phyloP scores from a whole-genome alignment of 53 echinoderm and acorn worm species.

The Mesocentrotus franciscanus region DNA sequence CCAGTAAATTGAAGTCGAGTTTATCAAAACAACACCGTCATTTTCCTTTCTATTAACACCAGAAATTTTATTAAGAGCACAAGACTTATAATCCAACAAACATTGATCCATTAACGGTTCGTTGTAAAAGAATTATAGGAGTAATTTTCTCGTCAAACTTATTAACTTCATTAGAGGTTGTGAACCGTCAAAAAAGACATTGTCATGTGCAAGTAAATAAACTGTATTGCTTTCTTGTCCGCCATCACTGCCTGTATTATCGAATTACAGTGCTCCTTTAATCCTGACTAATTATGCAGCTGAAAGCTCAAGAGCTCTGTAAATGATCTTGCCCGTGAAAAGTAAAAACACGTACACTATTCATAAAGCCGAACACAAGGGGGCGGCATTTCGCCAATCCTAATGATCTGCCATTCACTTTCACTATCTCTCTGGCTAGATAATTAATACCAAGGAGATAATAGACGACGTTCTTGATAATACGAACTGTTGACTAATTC shows the following conservation, averaged over 20 bases:
- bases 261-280: background rate
- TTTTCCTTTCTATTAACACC: slow-evolving; percentile 39
- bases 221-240: background rate
- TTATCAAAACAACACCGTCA: slow-evolving; percentile 48
- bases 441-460: no score
- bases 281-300: background rate
- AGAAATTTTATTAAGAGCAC: slow-evolving; percentile 37
- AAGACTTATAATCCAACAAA: background rate
- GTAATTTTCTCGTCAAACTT: background rate
- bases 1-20: background rate
- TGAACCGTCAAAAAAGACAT: background rate
- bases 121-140: background rate
- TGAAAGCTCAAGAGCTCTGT: background rate
- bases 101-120: background rate
- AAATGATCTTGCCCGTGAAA: background rate
- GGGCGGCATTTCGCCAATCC: slow-evolving; percentile 15
- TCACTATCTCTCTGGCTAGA: background rate
- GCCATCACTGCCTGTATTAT: background rate
- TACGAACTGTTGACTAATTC: no score
- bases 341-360: background rate
- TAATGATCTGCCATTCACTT: background rate
- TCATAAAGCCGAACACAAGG: background rate
- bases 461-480: no score
- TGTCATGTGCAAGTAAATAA: background rate
- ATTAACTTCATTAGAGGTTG: background rate